Evolutionary conservation across 2,113 vertebrate species (phyloP), one percentile per base, ranked within the genome.

Genomic region (Phalacrocorax aristotelis): DNA sequence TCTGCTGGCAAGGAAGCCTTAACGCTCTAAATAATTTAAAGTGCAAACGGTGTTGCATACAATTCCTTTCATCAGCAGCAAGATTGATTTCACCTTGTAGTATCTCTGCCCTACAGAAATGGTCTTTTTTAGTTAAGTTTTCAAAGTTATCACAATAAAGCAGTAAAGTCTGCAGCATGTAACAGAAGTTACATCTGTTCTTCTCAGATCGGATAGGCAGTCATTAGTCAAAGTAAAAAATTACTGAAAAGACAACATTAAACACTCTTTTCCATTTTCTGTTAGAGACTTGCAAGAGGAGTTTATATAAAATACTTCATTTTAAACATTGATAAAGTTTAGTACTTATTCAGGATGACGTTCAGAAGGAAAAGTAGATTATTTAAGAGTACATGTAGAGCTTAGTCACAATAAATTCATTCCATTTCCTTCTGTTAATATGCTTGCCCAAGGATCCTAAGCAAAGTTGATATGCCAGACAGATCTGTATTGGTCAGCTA

Each of bases 11-110:
- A 98, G 94, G 97, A 97, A 97, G 40, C 72, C 58, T 97, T 97
- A 81, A 72, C 42, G 16, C 83, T 94, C 60, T 97, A 93, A 98
- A 98, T 97, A 98, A 98, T 98, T 97, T 97, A 96, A 96, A 97
- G 81, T 68, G 81, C 84, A 77, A 81, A 88, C 74, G 69, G 51
- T 88, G 83, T 70, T 71, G 65, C 84, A 91, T 42, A 60, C 72
- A 87, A 92, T 93, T 96, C 54, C 89, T 97, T 97, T 93, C 76
- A 97, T 95, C 38, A 87, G 61, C 81, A 71, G 83, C 29, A 96
- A 97, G 91, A 98, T 94, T 94, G 94, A 96, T 97, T 98, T 97
- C 94, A 87, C 87, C 81, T 92, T 46, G 23, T 49, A 87, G n/a
- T 91, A 81, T 97, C 93, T 96, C 85, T 96, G 57, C 70, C 95